phyloP scores from a whole-genome alignment of 2,113 vertebrate species.

The Rhineura floridana region DNA sequence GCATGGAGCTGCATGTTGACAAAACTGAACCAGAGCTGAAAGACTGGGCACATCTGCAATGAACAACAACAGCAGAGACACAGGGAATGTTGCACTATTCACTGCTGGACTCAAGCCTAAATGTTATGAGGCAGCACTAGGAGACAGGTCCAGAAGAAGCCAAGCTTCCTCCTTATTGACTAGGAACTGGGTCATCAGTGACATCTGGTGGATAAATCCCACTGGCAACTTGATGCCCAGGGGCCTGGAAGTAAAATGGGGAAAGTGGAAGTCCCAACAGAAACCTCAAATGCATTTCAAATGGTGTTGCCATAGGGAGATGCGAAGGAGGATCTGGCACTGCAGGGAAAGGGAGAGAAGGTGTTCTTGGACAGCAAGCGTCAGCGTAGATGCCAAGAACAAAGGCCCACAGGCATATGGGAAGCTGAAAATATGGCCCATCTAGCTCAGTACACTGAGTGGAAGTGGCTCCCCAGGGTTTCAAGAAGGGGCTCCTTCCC shows the following conservation, averaged over 20 bases:
- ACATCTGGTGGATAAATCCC: not conserved
- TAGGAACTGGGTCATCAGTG: not conserved
- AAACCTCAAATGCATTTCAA: too few species aligned
- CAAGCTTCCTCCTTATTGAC: not conserved
- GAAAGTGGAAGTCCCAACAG: not conserved
- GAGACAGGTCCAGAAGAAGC: not conserved
- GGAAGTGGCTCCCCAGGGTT: too few species aligned
- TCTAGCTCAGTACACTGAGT: too few species aligned
- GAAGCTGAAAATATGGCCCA: too few species aligned
- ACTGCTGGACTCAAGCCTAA: rapidly evolving
- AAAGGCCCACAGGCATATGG: too few species aligned
- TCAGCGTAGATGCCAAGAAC: too few species aligned
- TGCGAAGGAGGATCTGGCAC: too few species aligned
- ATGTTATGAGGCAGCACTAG: not conserved
- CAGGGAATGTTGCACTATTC: rapidly evolving
- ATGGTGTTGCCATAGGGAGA: too few species aligned
- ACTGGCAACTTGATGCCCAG: too few species aligned
- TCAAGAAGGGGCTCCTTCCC: too few species aligned
- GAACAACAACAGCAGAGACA: not conserved
- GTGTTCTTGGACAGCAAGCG: too few species aligned
- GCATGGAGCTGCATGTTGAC: constrained; percentile 51
- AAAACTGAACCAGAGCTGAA: constrained; percentile 55
- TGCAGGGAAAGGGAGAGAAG: too few species aligned
- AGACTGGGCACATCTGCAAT: constrained; percentile 61
- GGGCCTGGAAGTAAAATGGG: not conserved